Evolutionary conservation across 1,140 invertebrate species (phyloP), one percentile per base, ranked within the genome.

Genomic region (Cydia fagiglandana): DNA sequence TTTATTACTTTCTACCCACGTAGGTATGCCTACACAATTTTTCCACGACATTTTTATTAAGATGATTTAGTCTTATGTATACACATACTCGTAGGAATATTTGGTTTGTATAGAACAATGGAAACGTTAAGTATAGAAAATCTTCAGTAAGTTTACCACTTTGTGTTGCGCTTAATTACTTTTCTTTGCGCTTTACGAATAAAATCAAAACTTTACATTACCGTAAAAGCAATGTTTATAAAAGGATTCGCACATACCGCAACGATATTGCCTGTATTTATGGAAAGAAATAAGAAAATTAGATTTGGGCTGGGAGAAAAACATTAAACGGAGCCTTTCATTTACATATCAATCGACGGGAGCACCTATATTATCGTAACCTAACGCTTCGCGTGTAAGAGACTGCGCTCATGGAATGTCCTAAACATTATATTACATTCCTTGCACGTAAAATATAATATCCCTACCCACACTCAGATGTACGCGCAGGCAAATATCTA

Each of bases 381-480:
- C 80, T 73, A 47, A 66, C 66, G 73, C 73, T 17, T 50, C 78
- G 76, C 38, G 61, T 47, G 56, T 68, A 30, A 24, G 64, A 24
- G 64, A 47, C 73, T 64, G 38, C 56, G 64, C 77, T 73, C 80
- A 79, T 81, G 80, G 80, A 80, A 86, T 87, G 86, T 86, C 84
- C 88, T 92, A 89, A 87, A 87, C 86, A 89, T 90, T 91, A 91
- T 89, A 91, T 91, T 90, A 89, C 85, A 92, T 92, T 92, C 91
- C 78, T 85, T 84, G 86, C 91, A 92, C 91, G 91, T 92, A 92
- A 91, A 91, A 92, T 90, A 91, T 92, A 92, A 91, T 92, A 92
- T 92, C 87, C 86, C 86, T 86, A 87, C 89, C 85, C 88, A 86
- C 87, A 89, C 86, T 86, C 83, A 81, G 84, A 87, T 78, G 85